phyloP scores from a whole-genome alignment of 1,140 invertebrate species.

The Conus ventricosus region DNA sequence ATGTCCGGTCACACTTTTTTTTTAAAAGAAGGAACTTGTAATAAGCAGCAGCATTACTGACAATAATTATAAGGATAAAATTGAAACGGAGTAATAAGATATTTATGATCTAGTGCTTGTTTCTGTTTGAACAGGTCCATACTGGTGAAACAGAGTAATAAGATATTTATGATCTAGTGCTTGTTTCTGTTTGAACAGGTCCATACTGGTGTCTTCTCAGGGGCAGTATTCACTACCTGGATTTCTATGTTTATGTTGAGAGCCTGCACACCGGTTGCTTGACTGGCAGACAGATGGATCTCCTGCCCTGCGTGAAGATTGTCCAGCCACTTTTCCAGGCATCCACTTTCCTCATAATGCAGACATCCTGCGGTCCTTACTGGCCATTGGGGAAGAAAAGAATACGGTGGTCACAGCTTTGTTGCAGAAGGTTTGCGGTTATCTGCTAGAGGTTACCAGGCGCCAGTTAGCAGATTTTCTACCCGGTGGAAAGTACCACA shows the following conservation, averaged over 20 bases:
- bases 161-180: background rate
- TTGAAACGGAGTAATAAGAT: no score
- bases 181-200: background rate
- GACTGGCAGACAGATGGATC: background rate
- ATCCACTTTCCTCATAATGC: background rate
- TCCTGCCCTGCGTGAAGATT: background rate
- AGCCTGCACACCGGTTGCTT: background rate
- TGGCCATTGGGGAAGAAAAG: background rate
- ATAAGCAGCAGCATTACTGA: no score
- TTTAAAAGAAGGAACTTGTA: no score
- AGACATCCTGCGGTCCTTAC: background rate
- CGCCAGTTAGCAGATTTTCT: conserved; percentile 12
- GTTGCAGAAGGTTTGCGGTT: background rate
- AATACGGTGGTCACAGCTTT: background rate
- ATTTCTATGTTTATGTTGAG: background rate
- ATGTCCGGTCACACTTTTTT: no score
- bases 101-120: background rate
- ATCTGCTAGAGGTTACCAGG: no score
- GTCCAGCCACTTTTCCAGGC: background rate
- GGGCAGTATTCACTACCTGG: background rate
- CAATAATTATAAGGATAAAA: no score
- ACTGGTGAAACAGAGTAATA: no score
- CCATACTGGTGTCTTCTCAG: background rate
- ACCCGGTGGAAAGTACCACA: conserved; percentile 19
- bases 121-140: background rate